Conservation (phyloP, 2,888 invertebrate genomes). For the Chymomyza procnemis region DNA sequence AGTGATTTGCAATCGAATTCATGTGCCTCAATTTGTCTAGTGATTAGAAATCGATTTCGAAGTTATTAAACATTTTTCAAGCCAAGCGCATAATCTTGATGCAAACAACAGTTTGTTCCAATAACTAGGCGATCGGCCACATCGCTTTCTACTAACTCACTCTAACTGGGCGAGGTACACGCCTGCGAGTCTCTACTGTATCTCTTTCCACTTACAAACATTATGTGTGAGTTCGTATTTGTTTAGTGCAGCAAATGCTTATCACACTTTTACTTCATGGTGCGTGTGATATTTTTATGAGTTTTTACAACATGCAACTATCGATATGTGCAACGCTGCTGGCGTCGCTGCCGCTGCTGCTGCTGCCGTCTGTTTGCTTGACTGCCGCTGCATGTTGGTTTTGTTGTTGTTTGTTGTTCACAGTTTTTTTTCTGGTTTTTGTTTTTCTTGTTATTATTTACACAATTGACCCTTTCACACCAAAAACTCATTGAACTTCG, state of each 20-base stretch:
- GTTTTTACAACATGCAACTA: slow-evolving; percentile 22
- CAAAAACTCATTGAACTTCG: slow-evolving; percentile 66
- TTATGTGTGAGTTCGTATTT: slow-evolving; percentile 41
- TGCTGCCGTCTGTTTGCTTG: slow-evolving; percentile 6
- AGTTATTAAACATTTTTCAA: too few species aligned
- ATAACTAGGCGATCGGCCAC: too few species aligned
- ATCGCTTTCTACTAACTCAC: neutral
- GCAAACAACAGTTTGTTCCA: too few species aligned
- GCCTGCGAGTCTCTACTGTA: slow-evolving; percentile 11
- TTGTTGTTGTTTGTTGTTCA: slow-evolving; percentile 64
- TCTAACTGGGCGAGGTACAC: neutral
- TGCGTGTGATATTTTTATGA: slow-evolving; percentile 69
- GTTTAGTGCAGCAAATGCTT: slow-evolving; percentile 58
- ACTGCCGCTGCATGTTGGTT: slow-evolving; percentile 8
- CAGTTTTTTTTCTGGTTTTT: slow-evolving; percentile 44
- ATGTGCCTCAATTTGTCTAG: too few species aligned
- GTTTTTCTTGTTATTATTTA: slow-evolving; percentile 67
- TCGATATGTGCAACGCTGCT: slow-evolving; percentile 2
- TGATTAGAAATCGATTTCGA: too few species aligned
- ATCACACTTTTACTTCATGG: slow-evolving; percentile 52
- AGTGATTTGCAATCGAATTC: too few species aligned
- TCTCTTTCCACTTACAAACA: neutral
- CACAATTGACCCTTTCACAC: slow-evolving; percentile 72
- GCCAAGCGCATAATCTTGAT: too few species aligned
- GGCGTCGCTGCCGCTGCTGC: slow-evolving; percentile 11